A percentile compares a stretch with the other conserved stretches of the same genome.
Conservation (phyloP, 2,113 vertebrate genomes). For the Poicephalus meyeri region DNA sequence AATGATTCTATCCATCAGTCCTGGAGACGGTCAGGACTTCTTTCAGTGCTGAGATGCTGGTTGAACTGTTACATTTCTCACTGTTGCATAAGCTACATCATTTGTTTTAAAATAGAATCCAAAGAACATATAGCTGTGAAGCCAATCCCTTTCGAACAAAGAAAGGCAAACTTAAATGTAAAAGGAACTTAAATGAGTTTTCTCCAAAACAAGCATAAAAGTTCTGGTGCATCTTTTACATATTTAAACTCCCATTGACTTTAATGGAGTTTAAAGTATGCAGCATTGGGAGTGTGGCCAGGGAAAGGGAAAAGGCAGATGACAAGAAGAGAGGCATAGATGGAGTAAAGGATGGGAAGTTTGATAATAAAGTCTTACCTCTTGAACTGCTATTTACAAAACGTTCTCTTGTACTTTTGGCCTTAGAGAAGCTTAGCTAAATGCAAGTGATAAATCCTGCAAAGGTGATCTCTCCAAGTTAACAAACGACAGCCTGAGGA, state of each 20-base stretch:
- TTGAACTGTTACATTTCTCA: neutral
- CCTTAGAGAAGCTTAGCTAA: neutral
- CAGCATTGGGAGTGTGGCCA: neutral
- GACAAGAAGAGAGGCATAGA: neutral
- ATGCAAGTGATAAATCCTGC: neutral
- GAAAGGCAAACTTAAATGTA: neutral
- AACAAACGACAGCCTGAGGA: neutral
- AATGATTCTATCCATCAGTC: neutral
- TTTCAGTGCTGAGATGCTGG: neutral
- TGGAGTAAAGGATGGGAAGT: neutral
- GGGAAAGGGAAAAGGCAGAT: neutral
- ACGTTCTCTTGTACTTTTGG: neutral
- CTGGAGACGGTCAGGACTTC: neutral
- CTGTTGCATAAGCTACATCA: neutral
- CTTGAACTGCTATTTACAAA: neutral
- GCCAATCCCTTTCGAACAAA: neutral
- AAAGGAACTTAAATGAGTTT: neutral
- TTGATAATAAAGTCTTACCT: neutral
- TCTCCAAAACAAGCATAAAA: neutral
- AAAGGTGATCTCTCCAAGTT: neutral
- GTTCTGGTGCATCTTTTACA: neutral
- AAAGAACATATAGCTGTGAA: neutral
- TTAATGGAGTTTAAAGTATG: rapidly evolving
- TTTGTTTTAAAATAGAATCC: neutral
- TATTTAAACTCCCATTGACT: neutral